Percentiles rank a stretch among this genome's conserved stretches.
phyloP scores from a whole-genome alignment of 2,888 invertebrate genomes.

The Metopia argyrocephala region DNA sequence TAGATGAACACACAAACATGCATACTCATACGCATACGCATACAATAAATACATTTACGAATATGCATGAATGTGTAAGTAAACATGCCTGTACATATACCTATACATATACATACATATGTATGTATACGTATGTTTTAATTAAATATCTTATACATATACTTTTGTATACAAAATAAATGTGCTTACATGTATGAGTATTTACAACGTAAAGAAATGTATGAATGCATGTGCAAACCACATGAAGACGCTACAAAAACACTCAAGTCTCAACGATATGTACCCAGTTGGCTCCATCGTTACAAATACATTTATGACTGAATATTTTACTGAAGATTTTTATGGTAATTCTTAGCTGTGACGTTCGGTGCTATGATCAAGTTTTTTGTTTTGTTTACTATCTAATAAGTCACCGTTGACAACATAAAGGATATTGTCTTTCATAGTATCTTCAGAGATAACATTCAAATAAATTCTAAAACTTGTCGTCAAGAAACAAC shows the following conservation, averaged over 20 bases:
- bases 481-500: too few species aligned
- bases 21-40: not conserved
- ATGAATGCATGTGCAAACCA: not conserved
- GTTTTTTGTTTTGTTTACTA: too few species aligned
- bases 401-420: too few species aligned
- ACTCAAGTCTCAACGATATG: not conserved
- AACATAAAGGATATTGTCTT: too few species aligned
- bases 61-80: constrained; percentile 1
- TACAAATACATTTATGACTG: too few species aligned
- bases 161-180: not conserved
- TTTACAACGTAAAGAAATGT: not conserved
- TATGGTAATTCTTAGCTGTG: too few species aligned
- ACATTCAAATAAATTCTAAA: too few species aligned
- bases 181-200: not conserved
- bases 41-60: not conserved
- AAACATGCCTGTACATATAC: not conserved
- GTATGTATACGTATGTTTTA: constrained; percentile 3
- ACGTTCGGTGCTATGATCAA: too few species aligned
- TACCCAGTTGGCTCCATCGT: too few species aligned
- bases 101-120: not conserved
- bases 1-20: not conserved
- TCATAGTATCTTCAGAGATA: too few species aligned
- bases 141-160: constrained; percentile 23
- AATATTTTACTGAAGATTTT: too few species aligned
- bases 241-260: not conserved